Percentiles rank a stretch among this genome's conserved stretches.
These are phyloP conservation scores for Patiria miniata DNA, from an alignment of 35 echinoderm and acorn worm species.

Conservation along the genomic window DNA sequence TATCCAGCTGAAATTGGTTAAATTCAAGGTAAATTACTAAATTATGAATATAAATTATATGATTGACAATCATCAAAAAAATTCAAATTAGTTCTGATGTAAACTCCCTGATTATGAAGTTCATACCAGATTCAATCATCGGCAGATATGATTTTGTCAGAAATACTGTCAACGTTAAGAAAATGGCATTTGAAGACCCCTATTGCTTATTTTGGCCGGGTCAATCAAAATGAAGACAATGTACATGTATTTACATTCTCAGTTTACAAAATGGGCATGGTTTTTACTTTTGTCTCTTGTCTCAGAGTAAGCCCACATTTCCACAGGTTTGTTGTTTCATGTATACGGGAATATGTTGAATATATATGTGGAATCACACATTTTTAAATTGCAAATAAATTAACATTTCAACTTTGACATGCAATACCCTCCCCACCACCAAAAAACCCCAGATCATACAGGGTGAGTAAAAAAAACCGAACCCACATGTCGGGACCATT, in stretches of 20 bases:
- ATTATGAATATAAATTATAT: no score
- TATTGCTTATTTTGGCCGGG: no score
- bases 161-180: neutral
- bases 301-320: neutral
- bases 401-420: neutral
- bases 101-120: neutral
- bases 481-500: no score
- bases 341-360: neutral
- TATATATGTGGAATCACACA: no score
- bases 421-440: neutral
- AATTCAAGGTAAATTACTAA: no score
- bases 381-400: neutral
- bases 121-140: neutral
- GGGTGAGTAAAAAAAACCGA: no score
- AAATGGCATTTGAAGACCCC: neutral
- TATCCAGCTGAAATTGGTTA: no score
- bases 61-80: no score
- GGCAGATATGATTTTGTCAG: neutral
- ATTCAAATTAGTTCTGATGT: neutral
- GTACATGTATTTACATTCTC: neutral
- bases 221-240: neutral
- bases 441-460: neutral
- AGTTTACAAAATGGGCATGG: neutral
- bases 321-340: neutral
- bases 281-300: neutral